Conservation (phyloP, 2,113 vertebrate species). For the Solea solea region DNA sequence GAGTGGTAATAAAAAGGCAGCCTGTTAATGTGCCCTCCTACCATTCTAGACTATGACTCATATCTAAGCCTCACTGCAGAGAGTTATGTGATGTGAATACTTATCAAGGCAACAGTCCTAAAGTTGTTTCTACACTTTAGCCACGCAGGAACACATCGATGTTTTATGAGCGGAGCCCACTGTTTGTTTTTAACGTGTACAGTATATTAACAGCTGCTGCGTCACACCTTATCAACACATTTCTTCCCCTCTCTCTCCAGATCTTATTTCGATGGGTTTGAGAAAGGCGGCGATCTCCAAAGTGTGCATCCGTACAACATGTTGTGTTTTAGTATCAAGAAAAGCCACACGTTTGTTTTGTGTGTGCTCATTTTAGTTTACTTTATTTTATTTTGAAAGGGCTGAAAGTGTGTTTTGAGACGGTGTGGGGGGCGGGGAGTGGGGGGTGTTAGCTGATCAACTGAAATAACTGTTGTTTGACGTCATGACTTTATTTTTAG, state of each 20-base stretch:
- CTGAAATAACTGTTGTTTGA: slow-evolving; percentile 85
- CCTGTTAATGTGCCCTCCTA: slow-evolving; percentile 79
- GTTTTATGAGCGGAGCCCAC: slow-evolving; percentile 35
- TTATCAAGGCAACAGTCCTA: slow-evolving; percentile 74
- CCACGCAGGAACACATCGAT: slow-evolving; percentile 38
- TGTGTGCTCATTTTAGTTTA: background rate
- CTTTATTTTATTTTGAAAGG: slow-evolving; percentile 84
- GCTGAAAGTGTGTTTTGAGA: slow-evolving; percentile 79
- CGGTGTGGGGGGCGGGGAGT: slow-evolving; percentile 83
- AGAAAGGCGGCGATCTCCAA: background rate
- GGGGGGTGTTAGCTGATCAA: slow-evolving; percentile 82
- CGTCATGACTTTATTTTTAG: slow-evolving; percentile 92
- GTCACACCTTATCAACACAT: slow-evolving; percentile 5
- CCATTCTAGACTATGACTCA: slow-evolving; percentile 81
- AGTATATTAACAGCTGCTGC: slow-evolving; percentile 6
- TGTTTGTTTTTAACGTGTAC: slow-evolving; percentile 33
- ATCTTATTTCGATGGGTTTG: background rate
- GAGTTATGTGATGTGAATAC: slow-evolving; percentile 80
- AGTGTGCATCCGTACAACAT: background rate
- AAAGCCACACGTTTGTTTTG: slow-evolving; percentile 3
- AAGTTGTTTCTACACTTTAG: slow-evolving; percentile 69
- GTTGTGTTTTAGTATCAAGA: background rate
- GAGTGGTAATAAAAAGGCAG: slow-evolving; percentile 74
- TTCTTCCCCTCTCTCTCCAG: background rate
- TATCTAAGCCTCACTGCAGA: slow-evolving; percentile 80